Evolutionary conservation across 2,113 vertebrate species (phyloP).

Genomic region (Saccopteryx leptura): DNA sequence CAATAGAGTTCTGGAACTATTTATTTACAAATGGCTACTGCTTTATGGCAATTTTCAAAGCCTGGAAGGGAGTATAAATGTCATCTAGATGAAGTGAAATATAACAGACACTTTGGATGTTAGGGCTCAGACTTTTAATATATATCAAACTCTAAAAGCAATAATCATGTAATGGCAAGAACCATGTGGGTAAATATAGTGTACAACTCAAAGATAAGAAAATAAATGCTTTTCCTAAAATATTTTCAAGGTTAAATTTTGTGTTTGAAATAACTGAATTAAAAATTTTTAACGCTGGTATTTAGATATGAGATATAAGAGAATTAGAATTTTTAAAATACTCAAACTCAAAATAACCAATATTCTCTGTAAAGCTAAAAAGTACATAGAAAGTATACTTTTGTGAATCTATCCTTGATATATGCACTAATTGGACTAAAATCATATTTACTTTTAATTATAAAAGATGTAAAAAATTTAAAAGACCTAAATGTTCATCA

Average conservation of each 20-base stretch:
- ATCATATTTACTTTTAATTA: neutral
- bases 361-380: neutral
- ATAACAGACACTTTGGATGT: constrained; percentile 51
- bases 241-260: constrained; percentile 29
- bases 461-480: neutral
- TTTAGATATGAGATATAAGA: constrained; percentile 23
- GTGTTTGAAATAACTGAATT: constrained; percentile 13
- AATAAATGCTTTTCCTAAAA: neutral
- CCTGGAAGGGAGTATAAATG: neutral
- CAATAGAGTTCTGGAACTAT: neutral
- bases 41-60: neutral
- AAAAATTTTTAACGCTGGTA: constrained; percentile 48
- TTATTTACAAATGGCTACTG: neutral
- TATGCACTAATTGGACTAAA: neutral
- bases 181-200: constrained; percentile 20
- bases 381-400: neutral
- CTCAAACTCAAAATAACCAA: neutral
- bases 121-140: constrained; percentile 39
- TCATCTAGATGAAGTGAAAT: constrained; percentile 12
- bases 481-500: neutral
- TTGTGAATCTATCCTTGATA: neutral
- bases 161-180: constrained; percentile 6
- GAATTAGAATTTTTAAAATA: neutral
- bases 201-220: neutral
- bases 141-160: constrained; percentile 30